Evolutionary conservation across 2,797 vertebrate species (phyloP).

Genomic region (Pantherophis alleghaniensis): DNA sequence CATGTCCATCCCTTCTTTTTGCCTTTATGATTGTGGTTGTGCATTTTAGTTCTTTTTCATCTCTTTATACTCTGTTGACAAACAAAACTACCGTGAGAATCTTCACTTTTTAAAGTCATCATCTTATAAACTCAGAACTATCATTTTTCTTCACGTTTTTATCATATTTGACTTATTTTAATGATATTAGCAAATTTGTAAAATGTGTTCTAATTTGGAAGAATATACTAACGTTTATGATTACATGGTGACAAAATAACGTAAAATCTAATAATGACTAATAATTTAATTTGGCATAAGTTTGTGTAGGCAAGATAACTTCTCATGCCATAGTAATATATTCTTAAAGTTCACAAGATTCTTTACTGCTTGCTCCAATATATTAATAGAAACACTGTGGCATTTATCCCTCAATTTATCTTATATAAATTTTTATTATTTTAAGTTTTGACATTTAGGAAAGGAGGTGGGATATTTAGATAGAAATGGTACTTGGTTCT

Average conservation of each 20-base stretch:
- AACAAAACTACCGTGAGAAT: neutral
- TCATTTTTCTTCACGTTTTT: neutral
- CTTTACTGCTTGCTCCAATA: neutral
- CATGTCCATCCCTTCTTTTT: neutral
- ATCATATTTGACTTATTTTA: neutral
- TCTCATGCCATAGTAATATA: neutral
- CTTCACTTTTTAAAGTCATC: neutral
- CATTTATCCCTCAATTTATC: neutral
- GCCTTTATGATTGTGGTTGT: neutral
- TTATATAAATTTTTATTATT: neutral
- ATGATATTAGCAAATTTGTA: neutral
- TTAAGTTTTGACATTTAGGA: neutral
- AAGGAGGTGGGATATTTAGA: neutral
- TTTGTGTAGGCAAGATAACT: neutral
- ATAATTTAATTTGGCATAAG: neutral
- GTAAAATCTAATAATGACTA: neutral
- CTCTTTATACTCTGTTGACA: constrained; percentile 32
- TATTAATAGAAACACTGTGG: neutral
- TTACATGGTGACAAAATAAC: neutral
- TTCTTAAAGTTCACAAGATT: neutral
- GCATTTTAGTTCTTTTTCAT: neutral
- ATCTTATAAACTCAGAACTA: neutral
- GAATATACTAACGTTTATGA: neutral
- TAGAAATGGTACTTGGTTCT: neutral
- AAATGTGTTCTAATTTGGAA: neutral